phyloP scores from a whole-genome alignment of 1,140 invertebrate genomes.

The Copidosoma floridanum region DNA sequence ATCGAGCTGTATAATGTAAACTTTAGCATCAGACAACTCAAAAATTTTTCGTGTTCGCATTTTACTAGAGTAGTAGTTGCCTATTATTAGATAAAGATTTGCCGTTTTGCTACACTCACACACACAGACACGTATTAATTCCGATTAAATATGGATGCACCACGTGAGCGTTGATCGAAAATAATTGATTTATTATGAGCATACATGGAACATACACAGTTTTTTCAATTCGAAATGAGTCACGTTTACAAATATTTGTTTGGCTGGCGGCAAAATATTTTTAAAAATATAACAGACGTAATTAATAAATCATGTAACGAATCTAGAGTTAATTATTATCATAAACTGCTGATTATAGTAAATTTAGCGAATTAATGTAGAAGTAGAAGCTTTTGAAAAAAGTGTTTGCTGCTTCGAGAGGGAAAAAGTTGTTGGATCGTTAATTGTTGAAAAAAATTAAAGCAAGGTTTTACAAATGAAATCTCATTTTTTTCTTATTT shows the following conservation, averaged over 20 bases:
- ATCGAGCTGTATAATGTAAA: conserved; percentile 26
- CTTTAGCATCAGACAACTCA: too few species aligned
- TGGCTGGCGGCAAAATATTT: not conserved
- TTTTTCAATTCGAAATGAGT: too few species aligned
- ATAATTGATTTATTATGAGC: not conserved
- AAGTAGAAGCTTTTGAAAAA: conserved; percentile 22
- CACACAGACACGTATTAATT: too few species aligned
- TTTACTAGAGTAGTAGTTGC: too few species aligned
- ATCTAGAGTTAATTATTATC: conserved; percentile 4
- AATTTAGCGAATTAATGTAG: conserved; percentile 12
- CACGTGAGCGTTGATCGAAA: not conserved
- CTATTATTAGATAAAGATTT: too few species aligned
- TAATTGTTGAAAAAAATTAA: conserved; percentile 12
- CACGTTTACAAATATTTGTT: too few species aligned
- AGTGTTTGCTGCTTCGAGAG: conserved; percentile 8
- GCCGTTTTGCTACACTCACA: too few species aligned
- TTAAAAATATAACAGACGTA: conserved; percentile 2
- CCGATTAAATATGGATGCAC: not conserved
- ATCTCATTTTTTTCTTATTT: not conserved
- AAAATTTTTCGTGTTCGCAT: too few species aligned
- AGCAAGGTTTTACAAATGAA: not conserved
- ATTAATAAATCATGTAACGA: conserved; percentile 10
- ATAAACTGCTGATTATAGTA: conserved; percentile 12
- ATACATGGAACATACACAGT: too few species aligned
- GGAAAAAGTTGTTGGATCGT: conserved; percentile 20